Base-by-base conservation (phyloP, 2,888 invertebrate species). In the Tricholauxania praeusta region DNA sequence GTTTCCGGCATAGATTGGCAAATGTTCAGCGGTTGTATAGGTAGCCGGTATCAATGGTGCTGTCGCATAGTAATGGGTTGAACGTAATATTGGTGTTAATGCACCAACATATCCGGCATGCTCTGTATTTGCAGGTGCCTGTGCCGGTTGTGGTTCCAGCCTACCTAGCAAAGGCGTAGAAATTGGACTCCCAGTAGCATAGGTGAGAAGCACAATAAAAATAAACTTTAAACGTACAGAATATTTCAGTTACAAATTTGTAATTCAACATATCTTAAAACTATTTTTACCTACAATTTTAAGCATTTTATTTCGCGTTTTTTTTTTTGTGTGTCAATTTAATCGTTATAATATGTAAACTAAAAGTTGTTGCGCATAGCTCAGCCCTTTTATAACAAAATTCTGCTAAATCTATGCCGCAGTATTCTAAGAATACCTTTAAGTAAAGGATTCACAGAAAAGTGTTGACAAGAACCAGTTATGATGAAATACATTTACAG, bases 121-220 rank as follows among this genome's bases (percentile, higher is more conserved):
- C 66, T 79, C 78, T 5, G 81, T 81, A 39, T 75, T 78, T 12
- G 81, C 80, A n/a, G 81, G 81, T 49, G 81, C 80, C 71, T 75
- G 53, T 0, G 77, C 69, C 17, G 80, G 81, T 49, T 79, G 79
- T 15, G 81, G 80, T 19, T 75, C 60, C 65, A 79, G 71, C 70
- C 72, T 78, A 8, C 76, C 80, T 57, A 81, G 51, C 8, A 81
- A 72, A 10, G 88, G 85, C 76, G 79, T 80, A 22, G 77, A 82
- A n/a, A 77, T 75, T 12, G 76, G 63, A 22, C 70, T 65, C 15
- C 74, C 66, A 15, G 66, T 59, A 17, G 67, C 52, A 12, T 39
- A 51, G 62, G 62, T 53, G 3, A 53, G 17, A 4, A 70, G 19
- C 12, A n/a, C 52, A 53, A 52, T 12, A 17, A 70, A 70, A 62